Evolutionary conservation across 2,113 vertebrate species (phyloP), one percentile per base, ranked within the genome.

Genomic region (Hemiscyllium ocellatum): DNA sequence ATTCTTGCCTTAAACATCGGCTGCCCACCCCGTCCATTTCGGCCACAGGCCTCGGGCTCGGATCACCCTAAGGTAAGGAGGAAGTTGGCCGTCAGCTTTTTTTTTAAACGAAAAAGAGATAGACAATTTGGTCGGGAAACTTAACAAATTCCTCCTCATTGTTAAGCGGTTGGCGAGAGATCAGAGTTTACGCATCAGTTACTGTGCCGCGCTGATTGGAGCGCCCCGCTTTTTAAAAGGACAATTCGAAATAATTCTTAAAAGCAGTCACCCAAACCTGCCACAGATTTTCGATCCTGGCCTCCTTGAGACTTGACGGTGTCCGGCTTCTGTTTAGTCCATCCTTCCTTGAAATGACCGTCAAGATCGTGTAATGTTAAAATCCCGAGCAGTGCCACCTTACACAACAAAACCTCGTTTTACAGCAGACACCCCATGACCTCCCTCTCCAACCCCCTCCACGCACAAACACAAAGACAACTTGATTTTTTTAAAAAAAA

Each of bases 171-270:
- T 97, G 97, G 97, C 96, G 97, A 96, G 96, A 96, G 96, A 96
- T 97, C 97, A 96, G 97, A 98, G 97, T 97, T 97, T 97, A 97
- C 97, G 98, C 98, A 98, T 98, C 98, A 97, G 97, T 98, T 97
- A 97, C 97, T 97, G 96, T 96, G 97, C 97, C 97, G 97, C 96
- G 97, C 97, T 97, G 97, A 97, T 97, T 96, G 97, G 97, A 97
- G 97, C 96, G 97, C 96, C 97, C 37, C 66, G 37, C 91, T 56
- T 94, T 94, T 68, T 69, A 89, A 89, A 89, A 61, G 86, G 52
- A 89, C 86, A 6, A 89, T 70, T 69, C 69, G 42, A 91, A 91
- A 65, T 94, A 26, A 42, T 42, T 42, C 10, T 29, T 70, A 37
- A 69, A 69, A 37, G 69, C n/a, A 94, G 91, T 70, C 91, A 94